Percentiles rank a stretch among this genome's conserved stretches.
These are phyloP conservation scores for Orthosia cruda DNA, from an alignment of 2,888 invertebrate species.

Conservation along the genomic window DNA sequence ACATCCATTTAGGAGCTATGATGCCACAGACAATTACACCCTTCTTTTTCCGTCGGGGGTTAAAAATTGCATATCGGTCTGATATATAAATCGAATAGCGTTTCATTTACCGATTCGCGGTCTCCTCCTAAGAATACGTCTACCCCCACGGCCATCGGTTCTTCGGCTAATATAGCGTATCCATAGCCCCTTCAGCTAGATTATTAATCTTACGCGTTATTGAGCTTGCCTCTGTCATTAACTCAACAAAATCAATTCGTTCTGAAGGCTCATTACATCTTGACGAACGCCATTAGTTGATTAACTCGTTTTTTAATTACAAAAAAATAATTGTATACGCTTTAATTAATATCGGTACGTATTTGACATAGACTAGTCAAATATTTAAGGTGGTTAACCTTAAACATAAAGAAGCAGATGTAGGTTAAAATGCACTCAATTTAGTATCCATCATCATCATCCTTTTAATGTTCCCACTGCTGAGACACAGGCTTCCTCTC, in stretches of 20 bases:
- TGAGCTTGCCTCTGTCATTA: neutral
- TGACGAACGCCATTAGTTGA: slow-evolving; percentile 18
- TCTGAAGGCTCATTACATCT: slow-evolving; percentile 32
- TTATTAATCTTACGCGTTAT: neutral
- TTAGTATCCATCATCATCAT: too few species aligned
- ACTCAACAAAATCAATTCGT: slow-evolving; percentile 17
- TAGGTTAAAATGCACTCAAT: too few species aligned
- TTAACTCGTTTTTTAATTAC: slow-evolving; percentile 26
- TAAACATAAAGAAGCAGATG: neutral
- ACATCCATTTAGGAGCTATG: too few species aligned
- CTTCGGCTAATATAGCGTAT: neutral
- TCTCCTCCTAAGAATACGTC: too few species aligned
- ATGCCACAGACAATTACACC: too few species aligned
- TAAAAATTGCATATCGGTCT: too few species aligned
- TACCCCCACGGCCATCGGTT: too few species aligned
- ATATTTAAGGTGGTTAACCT: neutral
- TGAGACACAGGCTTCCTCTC: too few species aligned
- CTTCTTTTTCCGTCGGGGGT: too few species aligned
- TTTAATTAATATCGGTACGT: slow-evolving; percentile 11
- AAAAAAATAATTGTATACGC: slow-evolving; percentile 22
- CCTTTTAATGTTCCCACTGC: too few species aligned
- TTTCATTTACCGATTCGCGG: too few species aligned
- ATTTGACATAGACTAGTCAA: slow-evolving; percentile 12
- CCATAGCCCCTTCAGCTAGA: neutral
- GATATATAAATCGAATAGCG: too few species aligned